These are phyloP conservation scores for Cataglyphis altisquamis DNA, from an alignment of 2,888 invertebrate species.

Conservation along the genomic window DNA sequence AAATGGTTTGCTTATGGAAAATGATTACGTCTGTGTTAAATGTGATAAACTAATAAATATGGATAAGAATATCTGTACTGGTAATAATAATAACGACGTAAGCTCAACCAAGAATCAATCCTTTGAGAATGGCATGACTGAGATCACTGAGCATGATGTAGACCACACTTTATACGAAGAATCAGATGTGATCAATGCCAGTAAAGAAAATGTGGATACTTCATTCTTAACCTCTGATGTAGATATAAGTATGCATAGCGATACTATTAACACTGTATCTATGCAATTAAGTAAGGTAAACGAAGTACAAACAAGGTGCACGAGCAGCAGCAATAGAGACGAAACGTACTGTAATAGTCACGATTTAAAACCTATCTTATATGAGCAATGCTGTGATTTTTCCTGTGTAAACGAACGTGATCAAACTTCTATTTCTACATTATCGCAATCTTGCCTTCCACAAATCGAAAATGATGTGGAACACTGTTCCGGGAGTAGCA, in stretches of 20 bases:
- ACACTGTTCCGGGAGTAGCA: slow-evolving; percentile 60
- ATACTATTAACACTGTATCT: slow-evolving; percentile 2
- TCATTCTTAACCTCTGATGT: slow-evolving; percentile 36
- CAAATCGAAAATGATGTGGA: slow-evolving; percentile 60
- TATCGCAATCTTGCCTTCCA: slow-evolving; percentile 61
- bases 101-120: slow-evolving; percentile 56
- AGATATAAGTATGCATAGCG: slow-evolving; percentile 17
- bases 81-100: slow-evolving; percentile 52
- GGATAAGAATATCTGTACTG: slow-evolving; percentile 53
- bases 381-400: slow-evolving; percentile 80
- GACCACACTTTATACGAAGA: slow-evolving; percentile 73
- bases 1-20: slow-evolving; percentile 40
- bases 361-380: slow-evolving; percentile 72
- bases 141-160: slow-evolving; percentile 65
- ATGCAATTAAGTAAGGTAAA: slow-evolving; percentile 35
- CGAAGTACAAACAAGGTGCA: slow-evolving; percentile 41
- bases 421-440: slow-evolving; percentile 48
- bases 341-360: slow-evolving; percentile 33
- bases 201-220: slow-evolving; percentile 21
- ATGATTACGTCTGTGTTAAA: slow-evolving; percentile 57
- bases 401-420: slow-evolving; percentile 62
- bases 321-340: slow-evolving; percentile 52
- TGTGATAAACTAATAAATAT: slow-evolving; percentile 52
- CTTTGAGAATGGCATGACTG: slow-evolving; percentile 56
- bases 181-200: slow-evolving; percentile 35